Percentiles rank a stretch among this genome's conserved stretches.
Conservation (phyloP, 2,888 invertebrate species). For the Neoascia interrupta region DNA sequence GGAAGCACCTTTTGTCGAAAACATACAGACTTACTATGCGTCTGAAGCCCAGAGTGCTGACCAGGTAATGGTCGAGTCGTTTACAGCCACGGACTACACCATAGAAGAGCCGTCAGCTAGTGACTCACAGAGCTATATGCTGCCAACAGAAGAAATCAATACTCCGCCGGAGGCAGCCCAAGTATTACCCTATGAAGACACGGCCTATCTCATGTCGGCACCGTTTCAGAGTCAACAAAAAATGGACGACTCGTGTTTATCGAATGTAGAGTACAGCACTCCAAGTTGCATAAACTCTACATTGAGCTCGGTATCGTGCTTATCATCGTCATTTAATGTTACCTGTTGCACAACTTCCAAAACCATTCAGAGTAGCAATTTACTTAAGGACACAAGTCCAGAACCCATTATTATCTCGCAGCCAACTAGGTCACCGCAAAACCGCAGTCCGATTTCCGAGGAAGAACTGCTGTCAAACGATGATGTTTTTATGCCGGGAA, state of each 20-base stretch:
- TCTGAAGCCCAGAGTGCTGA: conserved; percentile 88
- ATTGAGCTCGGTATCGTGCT: conserved; percentile 77
- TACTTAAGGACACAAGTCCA: conserved; percentile 74
- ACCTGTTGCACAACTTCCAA: conserved; percentile 77
- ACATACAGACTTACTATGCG: conserved; percentile 89
- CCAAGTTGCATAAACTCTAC: conserved; percentile 78
- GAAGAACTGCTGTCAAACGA: conserved; percentile 83
- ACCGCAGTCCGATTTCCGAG: conserved; percentile 83
- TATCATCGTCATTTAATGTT: conserved; percentile 77
- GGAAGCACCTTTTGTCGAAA: conserved; percentile 86
- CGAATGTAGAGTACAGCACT: conserved; percentile 74
- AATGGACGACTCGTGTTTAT: conserved; percentile 73
- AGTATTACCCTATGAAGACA: conserved; percentile 78
- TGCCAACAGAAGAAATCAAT: conserved; percentile 77
- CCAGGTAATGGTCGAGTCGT: conserved; percentile 87
- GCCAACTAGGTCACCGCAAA: conserved; percentile 83
- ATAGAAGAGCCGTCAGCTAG: conserved; percentile 82
- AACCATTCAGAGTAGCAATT: conserved; percentile 69
- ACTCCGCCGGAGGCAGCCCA: conserved; percentile 77
- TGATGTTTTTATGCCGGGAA: conserved; percentile 83
- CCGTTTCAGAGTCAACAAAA: conserved; percentile 74
- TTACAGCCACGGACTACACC: conserved; percentile 82
- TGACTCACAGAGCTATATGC: conserved; percentile 83
- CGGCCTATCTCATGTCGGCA: conserved; percentile 78
- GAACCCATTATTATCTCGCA: conserved; percentile 83